Evolutionary conservation across 2,797 vertebrate species (phyloP).

Genomic region (Prunella strophiata): DNA sequence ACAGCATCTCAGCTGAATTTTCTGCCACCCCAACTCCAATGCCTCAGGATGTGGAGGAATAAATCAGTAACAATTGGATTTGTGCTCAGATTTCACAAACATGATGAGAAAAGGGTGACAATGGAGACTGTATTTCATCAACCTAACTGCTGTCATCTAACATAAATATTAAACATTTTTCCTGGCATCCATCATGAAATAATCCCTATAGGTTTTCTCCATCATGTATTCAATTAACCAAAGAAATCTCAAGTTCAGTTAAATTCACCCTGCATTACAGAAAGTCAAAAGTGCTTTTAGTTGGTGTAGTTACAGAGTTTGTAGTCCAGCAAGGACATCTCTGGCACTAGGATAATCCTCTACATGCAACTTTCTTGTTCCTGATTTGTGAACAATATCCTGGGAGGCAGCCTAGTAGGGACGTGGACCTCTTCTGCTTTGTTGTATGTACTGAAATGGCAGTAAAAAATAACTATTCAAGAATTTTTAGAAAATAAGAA

Average conservation of each 20-base stretch:
- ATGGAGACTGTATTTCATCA: conserved; percentile 33
- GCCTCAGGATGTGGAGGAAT: not conserved
- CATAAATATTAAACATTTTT: not conserved
- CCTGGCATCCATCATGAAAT: not conserved
- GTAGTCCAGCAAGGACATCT: not conserved
- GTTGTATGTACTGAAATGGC: not conserved
- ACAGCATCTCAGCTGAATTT: conserved; percentile 20
- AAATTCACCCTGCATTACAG: not conserved
- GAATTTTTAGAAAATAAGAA: not conserved
- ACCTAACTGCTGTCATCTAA: conserved; percentile 18
- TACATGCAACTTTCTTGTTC: not conserved
- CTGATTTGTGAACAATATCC: accelerated
- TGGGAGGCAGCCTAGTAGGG: not conserved
- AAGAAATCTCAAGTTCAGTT: not conserved
- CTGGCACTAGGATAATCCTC: not conserved
- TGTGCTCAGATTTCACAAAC: conserved; percentile 49
- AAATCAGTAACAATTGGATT: conserved; percentile 20
- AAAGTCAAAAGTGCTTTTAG: not conserved
- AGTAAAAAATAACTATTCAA: not conserved
- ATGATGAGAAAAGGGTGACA: not conserved
- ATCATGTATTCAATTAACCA: not conserved
- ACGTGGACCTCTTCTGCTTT: not conserved
- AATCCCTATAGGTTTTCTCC: not conserved
- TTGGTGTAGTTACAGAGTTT: not conserved
- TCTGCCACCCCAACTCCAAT: not conserved